These are phyloP conservation scores for Rhabdornis inornatus DNA, from an alignment of 2,113 vertebrate genomes.

Conservation along the genomic window DNA sequence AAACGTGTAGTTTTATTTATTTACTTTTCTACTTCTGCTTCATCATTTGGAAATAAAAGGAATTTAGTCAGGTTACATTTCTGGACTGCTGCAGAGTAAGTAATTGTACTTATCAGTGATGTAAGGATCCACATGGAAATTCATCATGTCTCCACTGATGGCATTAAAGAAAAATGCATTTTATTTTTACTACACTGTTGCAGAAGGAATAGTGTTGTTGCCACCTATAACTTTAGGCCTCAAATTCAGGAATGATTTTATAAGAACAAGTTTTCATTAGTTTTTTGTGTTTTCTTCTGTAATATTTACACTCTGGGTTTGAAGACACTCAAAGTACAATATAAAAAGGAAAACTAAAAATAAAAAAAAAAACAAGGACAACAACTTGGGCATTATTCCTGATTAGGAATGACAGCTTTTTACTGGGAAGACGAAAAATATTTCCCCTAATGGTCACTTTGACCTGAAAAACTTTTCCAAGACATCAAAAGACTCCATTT, in stretches of 20 bases:
- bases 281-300: neutral
- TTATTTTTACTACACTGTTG: neutral
- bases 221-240: neutral
- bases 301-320: neutral
- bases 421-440: neutral
- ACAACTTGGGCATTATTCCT: neutral
- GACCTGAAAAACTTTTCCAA: slow-evolving; percentile 17
- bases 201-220: neutral
- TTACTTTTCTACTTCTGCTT: neutral
- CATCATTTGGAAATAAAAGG: neutral
- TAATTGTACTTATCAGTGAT: neutral
- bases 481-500: slow-evolving; percentile 44
- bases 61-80: neutral
- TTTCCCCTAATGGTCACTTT: neutral
- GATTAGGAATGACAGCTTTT: neutral
- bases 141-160: neutral
- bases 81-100: neutral
- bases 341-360: neutral
- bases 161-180: neutral
- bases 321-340: neutral
- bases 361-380: neutral
- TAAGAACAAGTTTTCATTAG: neutral
- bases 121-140: neutral
- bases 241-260: neutral
- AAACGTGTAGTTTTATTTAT: neutral